A percentile compares a stretch with the other conserved stretches of the same genome.
phyloP scores from a whole-genome alignment of 1,140 invertebrate species.

The Heliconius congener region DNA sequence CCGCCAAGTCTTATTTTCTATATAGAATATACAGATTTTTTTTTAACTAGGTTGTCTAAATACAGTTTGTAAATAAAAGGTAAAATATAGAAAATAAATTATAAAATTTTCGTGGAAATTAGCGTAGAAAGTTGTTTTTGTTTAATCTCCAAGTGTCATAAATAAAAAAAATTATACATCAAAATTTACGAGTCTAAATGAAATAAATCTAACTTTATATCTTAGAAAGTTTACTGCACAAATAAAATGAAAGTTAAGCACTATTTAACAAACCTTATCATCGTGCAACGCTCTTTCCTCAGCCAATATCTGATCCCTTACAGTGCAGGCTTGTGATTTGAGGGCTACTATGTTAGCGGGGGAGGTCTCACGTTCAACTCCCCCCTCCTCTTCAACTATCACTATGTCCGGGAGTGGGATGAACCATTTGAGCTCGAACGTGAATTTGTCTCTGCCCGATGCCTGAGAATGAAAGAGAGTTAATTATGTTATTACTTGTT shows the following conservation, averaged over 20 bases:
- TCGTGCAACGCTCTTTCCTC: conserved; percentile 87
- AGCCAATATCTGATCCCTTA: conserved; percentile 90
- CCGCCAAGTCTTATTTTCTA: conserved; percentile 84
- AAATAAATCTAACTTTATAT: too few species aligned
- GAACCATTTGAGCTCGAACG: conserved; percentile 96
- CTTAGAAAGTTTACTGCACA: background rate
- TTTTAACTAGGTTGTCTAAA: background rate
- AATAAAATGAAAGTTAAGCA: background rate
- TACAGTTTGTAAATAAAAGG: too few species aligned
- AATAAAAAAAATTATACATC: too few species aligned
- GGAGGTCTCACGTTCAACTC: conserved; percentile 86
- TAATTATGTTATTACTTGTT: background rate
- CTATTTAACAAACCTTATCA: conserved; percentile 74
- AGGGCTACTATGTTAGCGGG: conserved; percentile 92
- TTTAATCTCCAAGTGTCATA: too few species aligned
- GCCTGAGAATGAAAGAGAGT: conserved; percentile 75
- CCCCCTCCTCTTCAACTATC: conserved; percentile 86
- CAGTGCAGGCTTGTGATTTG: conserved; percentile 92
- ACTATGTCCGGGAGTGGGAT: conserved; percentile 90
- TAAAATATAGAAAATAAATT: too few species aligned
- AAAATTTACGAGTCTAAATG: too few species aligned
- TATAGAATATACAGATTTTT: background rate
- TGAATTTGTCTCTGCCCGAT: conserved; percentile 92
- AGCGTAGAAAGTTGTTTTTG: too few species aligned
- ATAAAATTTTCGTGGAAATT: too few species aligned